Base-by-base conservation (phyloP, 2,888 invertebrate genomes). In the Philereme vetulata region DNA sequence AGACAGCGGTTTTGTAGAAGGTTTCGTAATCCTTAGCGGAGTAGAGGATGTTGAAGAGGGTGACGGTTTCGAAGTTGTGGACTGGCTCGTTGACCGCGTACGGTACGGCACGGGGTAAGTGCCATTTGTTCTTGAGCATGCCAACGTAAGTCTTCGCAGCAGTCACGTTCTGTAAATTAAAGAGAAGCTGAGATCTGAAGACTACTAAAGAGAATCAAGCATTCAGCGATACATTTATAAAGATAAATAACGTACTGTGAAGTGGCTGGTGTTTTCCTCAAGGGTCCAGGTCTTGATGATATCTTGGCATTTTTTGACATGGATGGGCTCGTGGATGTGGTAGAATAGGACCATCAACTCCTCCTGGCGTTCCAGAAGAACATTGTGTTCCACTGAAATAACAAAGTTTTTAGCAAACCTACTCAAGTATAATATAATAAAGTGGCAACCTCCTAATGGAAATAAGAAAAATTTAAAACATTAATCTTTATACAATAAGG, bases 1-100 rank as follows among this genome's bases (percentile, higher is more conserved):
- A 95, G 42, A 94, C 93, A 40, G 95, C 95, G 7, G 95, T 94
- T 69, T 94, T 93, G 80, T 93, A 93, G 88, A 96, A 95, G 42
- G 95, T 95, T 33, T 94, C 93, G 80, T 93, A 96, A 78, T 95
- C 94, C 80, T 95, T 95, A 67, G 96, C 95, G 59, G 94, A 94
- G 85, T 93, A 93, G 67, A 96, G 91, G 56, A 95, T 87, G 76
- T 95, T 93, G 85, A 95, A 95, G 32, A 96, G 82, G 5, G 94
- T 93, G 4, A 93, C 78, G 7, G 94, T 94, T 77, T 96, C 94
- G 71, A 93, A 92, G 52, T 93, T 86, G 60, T 96, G 94, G 1
- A 81, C 77, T n/a, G 84, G 78, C 66, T 94, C 86, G 63, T 93
- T 85, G 38, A 93, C 76, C 4, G 94, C 93, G 90, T 94, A 95